Evolutionary conservation across 1,140 invertebrate species (phyloP).

Genomic region (Drosophila lacteicornis): DNA sequence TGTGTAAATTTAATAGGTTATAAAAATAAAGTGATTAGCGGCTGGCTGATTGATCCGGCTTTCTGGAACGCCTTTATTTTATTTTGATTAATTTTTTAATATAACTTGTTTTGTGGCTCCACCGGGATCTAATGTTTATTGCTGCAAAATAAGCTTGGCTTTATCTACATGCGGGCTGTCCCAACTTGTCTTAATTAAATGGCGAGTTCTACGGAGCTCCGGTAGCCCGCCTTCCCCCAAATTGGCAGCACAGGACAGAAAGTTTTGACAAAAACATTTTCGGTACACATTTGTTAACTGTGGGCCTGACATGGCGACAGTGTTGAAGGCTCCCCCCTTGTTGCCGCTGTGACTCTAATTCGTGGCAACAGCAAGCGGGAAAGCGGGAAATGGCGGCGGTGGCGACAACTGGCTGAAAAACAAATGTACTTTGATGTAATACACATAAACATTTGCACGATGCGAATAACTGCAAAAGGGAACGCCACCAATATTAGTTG

Average conservation of each 20-base stretch:
- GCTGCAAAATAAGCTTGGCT: neutral
- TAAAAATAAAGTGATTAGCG: slow-evolving; percentile 8
- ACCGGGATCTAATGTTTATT: slow-evolving; percentile 4
- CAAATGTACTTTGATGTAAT: slow-evolving; percentile 79
- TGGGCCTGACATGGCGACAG: slow-evolving; percentile 57
- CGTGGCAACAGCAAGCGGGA: slow-evolving; percentile 21
- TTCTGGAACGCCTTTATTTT: neutral
- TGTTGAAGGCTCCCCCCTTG: slow-evolving; percentile 39
- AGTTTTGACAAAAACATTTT: slow-evolving; percentile 37
- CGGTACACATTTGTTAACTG: slow-evolving; percentile 45
- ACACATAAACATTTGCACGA: slow-evolving; percentile 65
- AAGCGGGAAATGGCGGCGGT: neutral
- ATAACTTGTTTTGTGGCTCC: neutral
- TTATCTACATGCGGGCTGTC: slow-evolving; percentile 9
- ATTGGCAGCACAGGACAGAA: slow-evolving; percentile 29
- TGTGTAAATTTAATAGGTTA: neutral
- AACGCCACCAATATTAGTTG: slow-evolving; percentile 49
- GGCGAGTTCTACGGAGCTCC: slow-evolving; percentile 16
- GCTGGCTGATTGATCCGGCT: neutral
- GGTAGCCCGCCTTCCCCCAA: slow-evolving; percentile 15
- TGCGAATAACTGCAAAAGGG: slow-evolving; percentile 32
- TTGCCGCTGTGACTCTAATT: slow-evolving; percentile 43
- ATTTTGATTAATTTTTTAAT: neutral
- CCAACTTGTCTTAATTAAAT: slow-evolving; percentile 40
- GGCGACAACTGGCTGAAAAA: slow-evolving; percentile 62